These are phyloP conservation scores for Polyodon spathula DNA, from an alignment of 2,113 vertebrate genomes.

Conservation along the genomic window DNA sequence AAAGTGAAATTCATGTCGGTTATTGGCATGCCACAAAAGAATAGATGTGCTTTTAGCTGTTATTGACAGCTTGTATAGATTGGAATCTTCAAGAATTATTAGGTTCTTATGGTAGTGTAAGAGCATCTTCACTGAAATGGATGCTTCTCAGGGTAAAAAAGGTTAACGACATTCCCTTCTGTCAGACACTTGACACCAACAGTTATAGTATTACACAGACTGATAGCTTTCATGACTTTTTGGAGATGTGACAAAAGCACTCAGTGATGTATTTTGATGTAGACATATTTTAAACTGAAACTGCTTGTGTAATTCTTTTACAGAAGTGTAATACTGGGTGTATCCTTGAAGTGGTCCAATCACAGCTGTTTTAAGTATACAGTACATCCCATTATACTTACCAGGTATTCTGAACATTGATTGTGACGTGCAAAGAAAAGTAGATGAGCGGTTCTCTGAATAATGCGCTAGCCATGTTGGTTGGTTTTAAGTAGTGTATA, in stretches of 20 bases:
- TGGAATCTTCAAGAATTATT: not conserved
- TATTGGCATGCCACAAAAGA: no score
- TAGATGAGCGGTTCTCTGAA: no score
- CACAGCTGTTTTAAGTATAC: no score
- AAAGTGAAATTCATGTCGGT: no score
- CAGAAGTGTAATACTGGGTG: no score
- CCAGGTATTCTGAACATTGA: no score
- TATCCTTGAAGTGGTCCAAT: no score
- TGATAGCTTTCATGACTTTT: not conserved
- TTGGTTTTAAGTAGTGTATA: no score
- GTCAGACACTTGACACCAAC: not conserved
- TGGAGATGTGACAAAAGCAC: not conserved
- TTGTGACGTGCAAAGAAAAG: no score
- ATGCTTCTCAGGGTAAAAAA: constrained; percentile 11
- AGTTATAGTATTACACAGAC: not conserved
- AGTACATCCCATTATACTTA: no score
- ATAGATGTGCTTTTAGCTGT: constrained; percentile 9
- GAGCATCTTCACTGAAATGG: constrained; percentile 4
- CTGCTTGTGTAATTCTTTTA: no score
- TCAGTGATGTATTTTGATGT: not conserved
- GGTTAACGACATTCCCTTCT: not conserved
- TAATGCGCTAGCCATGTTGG: no score
- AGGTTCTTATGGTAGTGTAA: constrained; percentile 11
- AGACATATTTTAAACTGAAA: not conserved
- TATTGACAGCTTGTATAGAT: not conserved